Evolutionary conservation across 2,797 vertebrate species (phyloP).

Genomic region (Crotalus adamanteus): DNA sequence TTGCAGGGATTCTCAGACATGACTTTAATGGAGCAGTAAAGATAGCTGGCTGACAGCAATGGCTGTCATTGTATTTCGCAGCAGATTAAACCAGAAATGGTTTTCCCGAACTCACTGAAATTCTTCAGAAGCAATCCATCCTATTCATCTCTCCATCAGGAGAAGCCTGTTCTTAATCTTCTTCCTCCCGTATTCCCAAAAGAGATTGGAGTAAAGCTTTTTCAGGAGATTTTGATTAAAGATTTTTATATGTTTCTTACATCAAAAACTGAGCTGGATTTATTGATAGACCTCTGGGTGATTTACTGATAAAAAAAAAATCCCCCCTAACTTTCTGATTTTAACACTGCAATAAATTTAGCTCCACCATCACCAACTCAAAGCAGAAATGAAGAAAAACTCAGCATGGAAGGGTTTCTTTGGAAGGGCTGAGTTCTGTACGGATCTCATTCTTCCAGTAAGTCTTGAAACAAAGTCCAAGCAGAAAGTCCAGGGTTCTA

Average conservation of each 20-base stretch:
- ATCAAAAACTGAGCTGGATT: neutral
- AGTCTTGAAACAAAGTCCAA: neutral
- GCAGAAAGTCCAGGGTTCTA: neutral
- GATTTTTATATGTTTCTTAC: neutral
- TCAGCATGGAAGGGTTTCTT: neutral
- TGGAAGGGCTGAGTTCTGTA: neutral
- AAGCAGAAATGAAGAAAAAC: neutral
- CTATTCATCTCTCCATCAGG: neutral
- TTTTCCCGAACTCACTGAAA: conserved; percentile 3
- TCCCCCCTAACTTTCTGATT: neutral
- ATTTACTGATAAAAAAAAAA: neutral
- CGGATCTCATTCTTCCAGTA: neutral
- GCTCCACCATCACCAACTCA: neutral
- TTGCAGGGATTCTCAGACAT: neutral
- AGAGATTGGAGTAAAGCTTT: neutral
- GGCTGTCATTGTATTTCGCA: conserved; percentile 13
- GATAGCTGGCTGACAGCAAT: neutral
- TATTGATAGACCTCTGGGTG: neutral
- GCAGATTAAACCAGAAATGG: neutral
- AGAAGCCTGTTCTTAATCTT: neutral
- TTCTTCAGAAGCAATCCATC: neutral
- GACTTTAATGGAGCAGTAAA: conserved; percentile 19
- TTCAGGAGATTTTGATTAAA: neutral
- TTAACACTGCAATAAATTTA: neutral
- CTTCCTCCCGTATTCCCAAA: neutral